phyloP scores from a whole-genome alignment of 2,888 invertebrate genomes.

The Phaonia tiefii region DNA sequence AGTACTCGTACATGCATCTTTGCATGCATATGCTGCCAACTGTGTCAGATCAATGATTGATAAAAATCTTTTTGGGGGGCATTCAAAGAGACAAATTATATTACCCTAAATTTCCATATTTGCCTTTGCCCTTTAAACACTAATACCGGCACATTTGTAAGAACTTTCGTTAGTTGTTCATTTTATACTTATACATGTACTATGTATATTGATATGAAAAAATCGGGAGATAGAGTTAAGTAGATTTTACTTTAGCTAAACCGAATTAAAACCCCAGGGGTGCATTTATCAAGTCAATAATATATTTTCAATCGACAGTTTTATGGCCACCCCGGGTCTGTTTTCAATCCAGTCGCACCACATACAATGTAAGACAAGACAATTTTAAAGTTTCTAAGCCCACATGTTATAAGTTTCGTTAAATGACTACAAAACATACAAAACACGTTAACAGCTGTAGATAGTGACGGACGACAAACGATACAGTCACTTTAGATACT shows the following conservation, averaged over 20 bases:
- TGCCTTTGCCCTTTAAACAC: constrained; percentile 22
- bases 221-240: neutral
- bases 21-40: constrained; percentile 43
- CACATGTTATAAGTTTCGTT: constrained; percentile 43
- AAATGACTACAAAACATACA: neutral
- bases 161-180: constrained; percentile 44
- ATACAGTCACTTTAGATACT: no score
- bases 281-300: constrained; percentile 67
- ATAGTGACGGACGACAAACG: neutral
- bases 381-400: constrained; percentile 49
- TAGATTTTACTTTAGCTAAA: constrained; percentile 8
- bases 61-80: constrained; percentile 56
- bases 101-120: constrained; percentile 56
- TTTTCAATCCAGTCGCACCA: neutral
- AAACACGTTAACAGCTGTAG: neutral
- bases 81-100: constrained; percentile 17
- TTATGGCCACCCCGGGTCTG: constrained; percentile 62
- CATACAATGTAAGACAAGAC: constrained; percentile 45
- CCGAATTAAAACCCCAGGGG: constrained; percentile 59
- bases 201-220: no score
- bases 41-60: constrained; percentile 59
- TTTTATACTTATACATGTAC: no score
- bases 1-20: no score
- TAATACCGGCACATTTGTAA: constrained; percentile 9
- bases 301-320: constrained; percentile 67